Conservation (phyloP, 2,113 vertebrate genomes). For the Mesitornis unicolor region DNA sequence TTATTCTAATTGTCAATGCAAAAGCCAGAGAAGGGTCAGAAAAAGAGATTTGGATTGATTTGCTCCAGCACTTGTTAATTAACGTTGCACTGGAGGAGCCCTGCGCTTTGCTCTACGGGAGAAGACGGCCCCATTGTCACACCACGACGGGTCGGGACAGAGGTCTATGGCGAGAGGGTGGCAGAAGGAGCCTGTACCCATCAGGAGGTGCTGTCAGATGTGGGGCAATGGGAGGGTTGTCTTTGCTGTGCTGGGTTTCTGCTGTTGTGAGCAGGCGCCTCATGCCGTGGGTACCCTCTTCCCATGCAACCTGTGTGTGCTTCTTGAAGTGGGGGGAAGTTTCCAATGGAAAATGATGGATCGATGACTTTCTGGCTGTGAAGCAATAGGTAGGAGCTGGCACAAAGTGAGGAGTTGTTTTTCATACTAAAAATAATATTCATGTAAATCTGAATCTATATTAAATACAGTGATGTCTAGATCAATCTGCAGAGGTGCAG, state of each 20-base stretch:
- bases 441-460: neutral
- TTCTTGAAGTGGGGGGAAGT: neutral
- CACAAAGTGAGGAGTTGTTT: neutral
- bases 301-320: rapidly evolving
- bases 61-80: neutral
- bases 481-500: neutral
- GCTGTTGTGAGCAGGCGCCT: rapidly evolving
- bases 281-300: rapidly evolving
- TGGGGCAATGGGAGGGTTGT: neutral
- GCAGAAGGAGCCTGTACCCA: neutral
- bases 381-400: rapidly evolving
- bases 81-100: neutral
- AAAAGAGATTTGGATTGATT: neutral
- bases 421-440: rapidly evolving
- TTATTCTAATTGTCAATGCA: neutral
- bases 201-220: neutral
- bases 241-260: neutral
- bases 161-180: neutral
- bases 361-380: neutral
- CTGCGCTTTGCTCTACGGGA: neutral
- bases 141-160: rapidly evolving
- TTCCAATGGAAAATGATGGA: rapidly evolving
- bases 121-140: rapidly evolving
- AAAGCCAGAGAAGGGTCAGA: neutral
- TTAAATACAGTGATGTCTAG: neutral